These are phyloP conservation scores for Saccopteryx bilineata DNA, from an alignment of 2,113 vertebrate species.

Conservation along the genomic window DNA sequence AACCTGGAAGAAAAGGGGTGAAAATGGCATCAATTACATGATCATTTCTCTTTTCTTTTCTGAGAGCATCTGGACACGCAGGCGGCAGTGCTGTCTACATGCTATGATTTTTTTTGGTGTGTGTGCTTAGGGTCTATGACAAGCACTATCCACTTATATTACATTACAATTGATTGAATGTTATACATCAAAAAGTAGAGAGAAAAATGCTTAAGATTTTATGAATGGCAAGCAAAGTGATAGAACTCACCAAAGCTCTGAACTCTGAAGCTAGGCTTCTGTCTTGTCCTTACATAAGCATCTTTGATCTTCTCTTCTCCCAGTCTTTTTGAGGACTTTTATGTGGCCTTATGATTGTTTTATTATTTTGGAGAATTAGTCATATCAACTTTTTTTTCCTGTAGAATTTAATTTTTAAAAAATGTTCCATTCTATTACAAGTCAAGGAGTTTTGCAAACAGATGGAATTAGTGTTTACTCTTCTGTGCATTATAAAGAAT, in stretches of 20 bases:
- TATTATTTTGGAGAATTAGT: slow-evolving; percentile 81
- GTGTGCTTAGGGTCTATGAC: background rate
- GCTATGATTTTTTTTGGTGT: background rate
- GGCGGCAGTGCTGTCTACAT: background rate
- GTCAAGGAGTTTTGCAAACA: slow-evolving; percentile 27
- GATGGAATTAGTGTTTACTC: slow-evolving; percentile 12
- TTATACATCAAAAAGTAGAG: slow-evolving; percentile 86
- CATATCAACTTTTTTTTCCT: slow-evolving; percentile 45
- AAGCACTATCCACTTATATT: slow-evolving; percentile 70
- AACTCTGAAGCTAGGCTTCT: slow-evolving; percentile 83
- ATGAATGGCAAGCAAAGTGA: slow-evolving; percentile 86
- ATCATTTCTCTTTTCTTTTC: background rate
- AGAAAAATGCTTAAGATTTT: slow-evolving; percentile 86
- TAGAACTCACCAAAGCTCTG: slow-evolving; percentile 87
- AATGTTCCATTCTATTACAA: slow-evolving; percentile 56
- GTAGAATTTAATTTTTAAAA: slow-evolving; percentile 62
- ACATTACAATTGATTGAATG: slow-evolving; percentile 87
- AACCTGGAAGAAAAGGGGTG: background rate
- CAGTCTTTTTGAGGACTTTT: slow-evolving; percentile 82
- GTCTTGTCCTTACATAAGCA: slow-evolving; percentile 84
- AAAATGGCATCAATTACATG: background rate
- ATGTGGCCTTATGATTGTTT: slow-evolving; percentile 86
- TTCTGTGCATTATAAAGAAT: background rate
- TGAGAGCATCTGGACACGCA: background rate
- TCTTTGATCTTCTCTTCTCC: slow-evolving; percentile 87